These are phyloP conservation scores for Nysson spinosus DNA, from an alignment of 2,888 invertebrate species.

Conservation along the genomic window DNA sequence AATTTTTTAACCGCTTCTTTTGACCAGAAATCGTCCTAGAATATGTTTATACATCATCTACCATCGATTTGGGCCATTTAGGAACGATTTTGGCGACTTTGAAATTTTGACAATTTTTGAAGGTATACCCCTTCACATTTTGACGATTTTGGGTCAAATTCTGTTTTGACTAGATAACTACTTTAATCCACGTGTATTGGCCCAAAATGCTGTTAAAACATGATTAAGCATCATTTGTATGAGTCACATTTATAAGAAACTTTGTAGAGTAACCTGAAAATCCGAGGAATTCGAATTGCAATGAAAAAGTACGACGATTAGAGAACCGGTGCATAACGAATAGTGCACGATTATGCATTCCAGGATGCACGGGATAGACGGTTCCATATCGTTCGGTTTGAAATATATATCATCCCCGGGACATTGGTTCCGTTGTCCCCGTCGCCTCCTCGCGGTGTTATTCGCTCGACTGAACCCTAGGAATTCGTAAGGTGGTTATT, in stretches of 20 bases:
- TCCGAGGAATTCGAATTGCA: conserved; percentile 2
- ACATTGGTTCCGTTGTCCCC: too few relatives aligned
- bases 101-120: too few relatives aligned
- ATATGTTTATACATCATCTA: too few relatives aligned
- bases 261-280: conserved; percentile 13
- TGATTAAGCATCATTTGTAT: conserved; percentile 7
- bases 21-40: too few relatives aligned
- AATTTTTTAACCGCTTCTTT: too few relatives aligned
- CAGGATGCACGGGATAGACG: conserved; percentile 20
- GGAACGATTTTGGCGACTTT: too few relatives aligned
- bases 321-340: conserved; percentile 38
- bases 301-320: conserved; percentile 39
- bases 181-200: too few relatives aligned
- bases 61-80: too few relatives aligned
- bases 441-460: conserved; percentile 18
- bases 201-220: too few relatives aligned
- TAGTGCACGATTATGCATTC: conserved; percentile 44
- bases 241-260: conserved; percentile 10
- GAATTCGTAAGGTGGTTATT: conserved; percentile 56
- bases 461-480: conserved; percentile 47
- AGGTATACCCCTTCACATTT: too few relatives aligned
- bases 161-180: too few relatives aligned
- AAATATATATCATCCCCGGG: conserved; percentile 33
- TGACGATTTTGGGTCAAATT: too few relatives aligned
- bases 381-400: conserved; percentile 28